phyloP scores from a whole-genome alignment of 1,140 invertebrate genomes.

The Drosophila bipectinata region DNA sequence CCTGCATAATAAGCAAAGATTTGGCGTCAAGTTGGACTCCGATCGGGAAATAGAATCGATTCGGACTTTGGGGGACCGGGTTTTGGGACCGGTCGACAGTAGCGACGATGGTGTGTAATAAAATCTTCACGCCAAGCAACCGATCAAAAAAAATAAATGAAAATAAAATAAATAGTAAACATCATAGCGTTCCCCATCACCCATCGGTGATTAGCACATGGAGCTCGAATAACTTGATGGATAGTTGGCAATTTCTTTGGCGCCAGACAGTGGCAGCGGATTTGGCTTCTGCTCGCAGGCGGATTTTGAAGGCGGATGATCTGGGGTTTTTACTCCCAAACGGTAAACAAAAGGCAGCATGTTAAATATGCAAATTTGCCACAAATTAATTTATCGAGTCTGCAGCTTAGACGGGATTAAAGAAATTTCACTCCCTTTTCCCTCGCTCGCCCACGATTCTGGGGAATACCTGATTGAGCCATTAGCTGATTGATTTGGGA shows the following conservation, averaged over 20 bases:
- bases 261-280: slow-evolving; percentile 49
- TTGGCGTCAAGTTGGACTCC: slow-evolving; percentile 33
- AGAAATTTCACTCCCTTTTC: slow-evolving; percentile 69
- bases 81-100: slow-evolving; percentile 66
- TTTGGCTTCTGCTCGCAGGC: slow-evolving; percentile 48
- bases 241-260: slow-evolving; percentile 78
- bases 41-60: slow-evolving; percentile 60
- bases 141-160: slow-evolving; percentile 31
- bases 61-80: slow-evolving; percentile 56
- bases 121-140: slow-evolving; percentile 62
- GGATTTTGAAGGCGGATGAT: slow-evolving; percentile 48
- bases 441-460: slow-evolving; percentile 32
- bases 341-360: slow-evolving; percentile 43
- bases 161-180: slow-evolving; percentile 30
- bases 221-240: slow-evolving; percentile 59
- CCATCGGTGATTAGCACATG: slow-evolving; percentile 51
- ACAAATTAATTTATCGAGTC: slow-evolving; percentile 66
- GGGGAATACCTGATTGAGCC: slow-evolving; percentile 67
- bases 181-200: slow-evolving; percentile 4
- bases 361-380: slow-evolving; percentile 75
- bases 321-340: slow-evolving; percentile 42
- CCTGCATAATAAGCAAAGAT: slow-evolving; percentile 66
- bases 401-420: slow-evolving; percentile 31
- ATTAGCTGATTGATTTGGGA: slow-evolving; percentile 51
- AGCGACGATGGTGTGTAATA: slow-evolving; percentile 67